Percentiles rank a stretch among this genome's conserved stretches.
phyloP scores from a whole-genome alignment of 2,113 vertebrate genomes.

The Atractosteus spatula region DNA sequence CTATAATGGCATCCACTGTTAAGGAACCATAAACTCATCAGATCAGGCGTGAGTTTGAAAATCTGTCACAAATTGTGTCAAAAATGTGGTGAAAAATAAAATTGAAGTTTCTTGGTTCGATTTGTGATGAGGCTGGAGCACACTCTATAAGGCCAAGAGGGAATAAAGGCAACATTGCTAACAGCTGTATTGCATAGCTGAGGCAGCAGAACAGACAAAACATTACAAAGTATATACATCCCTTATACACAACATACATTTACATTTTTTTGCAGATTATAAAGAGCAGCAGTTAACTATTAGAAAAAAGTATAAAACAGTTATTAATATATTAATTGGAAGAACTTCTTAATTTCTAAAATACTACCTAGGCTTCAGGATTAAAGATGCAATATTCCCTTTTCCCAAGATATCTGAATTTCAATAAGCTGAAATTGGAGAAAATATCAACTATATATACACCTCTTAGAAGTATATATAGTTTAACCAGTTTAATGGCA shows the following conservation, averaged over 20 bases:
- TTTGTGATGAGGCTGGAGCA: no score
- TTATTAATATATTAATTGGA: no score
- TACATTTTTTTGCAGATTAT: conserved; percentile 21
- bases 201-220: conserved; percentile 47
- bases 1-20: no score
- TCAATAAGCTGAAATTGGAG: no score
- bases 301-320: not conserved
- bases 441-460: no score
- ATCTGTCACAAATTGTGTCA: no score
- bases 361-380: not conserved
- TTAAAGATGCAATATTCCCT: not conserved
- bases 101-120: no score
- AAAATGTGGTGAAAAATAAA: no score
- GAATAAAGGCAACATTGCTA: conserved; percentile 66
- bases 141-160: conserved; percentile 60
- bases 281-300: not conserved
- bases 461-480: no score
- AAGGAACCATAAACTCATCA: no score
- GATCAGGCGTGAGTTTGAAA: no score
- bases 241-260: conserved; percentile 44
- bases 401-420: not conserved
- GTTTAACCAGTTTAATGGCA: no score
- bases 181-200: conserved; percentile 72
- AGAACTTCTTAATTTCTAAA: not conserved
- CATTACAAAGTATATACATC: conserved; percentile 40